Conservation (phyloP, 2,888 invertebrate genomes). For the Asteroscopus sphinx region DNA sequence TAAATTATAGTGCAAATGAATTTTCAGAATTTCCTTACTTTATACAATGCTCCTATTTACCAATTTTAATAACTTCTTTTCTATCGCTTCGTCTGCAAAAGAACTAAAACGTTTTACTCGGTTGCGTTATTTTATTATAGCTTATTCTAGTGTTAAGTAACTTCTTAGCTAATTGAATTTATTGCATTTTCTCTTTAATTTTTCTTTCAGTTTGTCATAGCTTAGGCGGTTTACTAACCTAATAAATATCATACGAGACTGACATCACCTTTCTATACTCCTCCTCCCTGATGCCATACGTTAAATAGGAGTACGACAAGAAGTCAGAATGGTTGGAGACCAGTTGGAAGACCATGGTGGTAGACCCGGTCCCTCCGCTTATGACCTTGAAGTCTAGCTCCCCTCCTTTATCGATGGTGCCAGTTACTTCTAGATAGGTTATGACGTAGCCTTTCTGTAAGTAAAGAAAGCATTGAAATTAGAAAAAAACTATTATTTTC, state of each 20-base stretch:
- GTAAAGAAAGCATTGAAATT: not conserved
- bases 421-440: conserved; percentile 77
- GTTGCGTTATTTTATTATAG: too few relatives aligned
- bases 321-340: conserved; percentile 83
- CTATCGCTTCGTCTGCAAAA: not conserved
- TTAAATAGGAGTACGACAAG: conserved; percentile 77
- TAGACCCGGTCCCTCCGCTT: conserved; percentile 75
- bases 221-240: conserved; percentile 64
- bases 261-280: conserved; percentile 84
- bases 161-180: too few relatives aligned
- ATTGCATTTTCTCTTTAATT: not conserved
- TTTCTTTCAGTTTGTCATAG: not conserved
- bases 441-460: conserved; percentile 79
- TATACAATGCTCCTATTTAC: not conserved
- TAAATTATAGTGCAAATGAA: not conserved
- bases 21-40: too few relatives aligned
- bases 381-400: conserved; percentile 76
- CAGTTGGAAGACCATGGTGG: conserved; percentile 78
- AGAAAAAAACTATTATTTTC: too few relatives aligned
- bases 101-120: not conserved
- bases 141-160: too few relatives aligned
- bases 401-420: conserved; percentile 71
- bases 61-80: not conserved
- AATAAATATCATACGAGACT: conserved; percentile 61
- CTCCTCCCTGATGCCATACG: conserved; percentile 80